Percentiles rank a stretch among this genome's conserved stretches.
These are phyloP conservation scores for Campylorhamphus procurvoides DNA, from an alignment of 2,113 vertebrate species.

Conservation along the genomic window DNA sequence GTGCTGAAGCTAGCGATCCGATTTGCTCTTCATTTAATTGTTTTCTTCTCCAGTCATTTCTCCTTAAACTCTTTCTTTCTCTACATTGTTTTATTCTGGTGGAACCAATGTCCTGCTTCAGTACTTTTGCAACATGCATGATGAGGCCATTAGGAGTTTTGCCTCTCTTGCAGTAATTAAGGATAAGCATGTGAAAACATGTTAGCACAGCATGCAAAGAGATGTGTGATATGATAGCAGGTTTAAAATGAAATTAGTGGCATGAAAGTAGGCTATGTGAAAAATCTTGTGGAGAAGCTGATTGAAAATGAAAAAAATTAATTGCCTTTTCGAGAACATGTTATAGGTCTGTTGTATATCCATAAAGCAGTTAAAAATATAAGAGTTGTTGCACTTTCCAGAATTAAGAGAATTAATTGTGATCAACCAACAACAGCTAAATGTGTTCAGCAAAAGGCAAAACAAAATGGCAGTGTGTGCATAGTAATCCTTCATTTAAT, in stretches of 20 bases:
- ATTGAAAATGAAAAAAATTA: constrained; percentile 79
- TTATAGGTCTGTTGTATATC: constrained; percentile 29
- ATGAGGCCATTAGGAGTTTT: constrained; percentile 43
- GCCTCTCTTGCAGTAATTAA: constrained; percentile 57
- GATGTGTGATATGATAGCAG: constrained; percentile 55
- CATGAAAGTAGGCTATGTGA: constrained; percentile 64
- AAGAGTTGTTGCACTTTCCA: background rate
- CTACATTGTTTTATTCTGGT: background rate
- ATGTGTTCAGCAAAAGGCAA: background rate
- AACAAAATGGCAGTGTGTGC: background rate
- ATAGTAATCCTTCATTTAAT: background rate
- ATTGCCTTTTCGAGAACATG: constrained; percentile 44
- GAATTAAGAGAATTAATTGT: constrained; percentile 24
- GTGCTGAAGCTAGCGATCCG: background rate
- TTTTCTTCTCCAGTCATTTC: background rate
- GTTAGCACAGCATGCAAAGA: constrained; percentile 72
- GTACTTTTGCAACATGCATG: constrained; percentile 44
- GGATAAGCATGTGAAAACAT: constrained; percentile 73
- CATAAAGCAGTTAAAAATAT: constrained; percentile 48
- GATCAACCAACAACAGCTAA: background rate
- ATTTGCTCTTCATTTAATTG: background rate
- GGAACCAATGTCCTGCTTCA: background rate
- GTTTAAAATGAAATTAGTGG: constrained; percentile 75
- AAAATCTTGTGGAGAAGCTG: constrained; percentile 74
- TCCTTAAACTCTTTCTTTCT: background rate